Evolutionary conservation across 2,797 vertebrate species (phyloP).

Genomic region (Melanotaenia maccullochi): DNA sequence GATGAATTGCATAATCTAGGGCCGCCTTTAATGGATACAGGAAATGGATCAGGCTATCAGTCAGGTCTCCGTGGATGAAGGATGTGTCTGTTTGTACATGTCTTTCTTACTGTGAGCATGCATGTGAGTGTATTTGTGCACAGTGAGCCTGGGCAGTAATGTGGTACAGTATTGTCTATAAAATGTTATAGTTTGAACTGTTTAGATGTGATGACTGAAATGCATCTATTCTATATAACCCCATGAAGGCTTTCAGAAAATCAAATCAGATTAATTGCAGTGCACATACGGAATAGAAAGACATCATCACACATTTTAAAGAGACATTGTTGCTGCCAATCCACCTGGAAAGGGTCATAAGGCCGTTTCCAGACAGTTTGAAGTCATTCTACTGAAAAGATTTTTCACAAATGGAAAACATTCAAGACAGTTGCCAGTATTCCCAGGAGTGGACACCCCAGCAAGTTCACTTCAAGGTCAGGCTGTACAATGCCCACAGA

Average conservation of each 20-base stretch:
- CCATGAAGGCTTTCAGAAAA: background rate
- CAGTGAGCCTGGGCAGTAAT: background rate
- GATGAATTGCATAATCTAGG: slow-evolving; percentile 80
- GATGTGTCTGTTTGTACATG: slow-evolving; percentile 65
- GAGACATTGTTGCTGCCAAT: no score
- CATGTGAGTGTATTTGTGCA: slow-evolving; percentile 12
- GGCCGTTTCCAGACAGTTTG: no score
- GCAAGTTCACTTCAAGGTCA: no score
- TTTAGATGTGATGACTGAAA: slow-evolving; percentile 13
- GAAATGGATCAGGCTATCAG: slow-evolving; percentile 81
- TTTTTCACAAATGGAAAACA: no score
- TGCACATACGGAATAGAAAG: background rate
- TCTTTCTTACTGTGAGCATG: slow-evolving; percentile 19
- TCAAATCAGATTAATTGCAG: background rate
- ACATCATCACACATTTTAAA: no score
- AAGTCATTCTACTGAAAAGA: no score
- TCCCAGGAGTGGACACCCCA: no score
- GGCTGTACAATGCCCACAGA: no score
- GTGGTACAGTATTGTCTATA: background rate
- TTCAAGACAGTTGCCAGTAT: no score
- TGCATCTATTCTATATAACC: background rate
- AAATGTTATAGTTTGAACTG: slow-evolving; percentile 4
- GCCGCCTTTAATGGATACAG: slow-evolving; percentile 79
- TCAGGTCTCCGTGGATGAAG: slow-evolving; percentile 68
- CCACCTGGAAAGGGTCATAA: no score